Base-by-base conservation (phyloP, 1,140 invertebrate genomes). In the Papilio xuthus region DNA sequence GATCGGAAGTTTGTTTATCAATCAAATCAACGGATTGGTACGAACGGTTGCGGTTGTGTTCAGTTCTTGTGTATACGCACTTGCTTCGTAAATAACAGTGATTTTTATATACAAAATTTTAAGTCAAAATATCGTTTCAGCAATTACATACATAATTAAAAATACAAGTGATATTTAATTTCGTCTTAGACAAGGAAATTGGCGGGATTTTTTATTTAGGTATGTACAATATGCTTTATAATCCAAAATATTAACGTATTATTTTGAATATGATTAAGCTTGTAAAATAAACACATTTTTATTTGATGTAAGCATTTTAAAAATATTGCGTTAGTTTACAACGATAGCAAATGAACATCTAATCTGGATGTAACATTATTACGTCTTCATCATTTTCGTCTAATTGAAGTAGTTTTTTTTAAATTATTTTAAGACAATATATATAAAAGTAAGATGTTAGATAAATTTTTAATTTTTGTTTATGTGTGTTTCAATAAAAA, bases 1-100 rank as follows among this genome's bases (percentile, higher is more conserved):
- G 83, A 87, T 82, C 86, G 85, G 85, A 89, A 89, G 86, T 92
- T 90, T 93, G 92, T 92, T 93, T 93, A 92, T 91, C 90, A 91
- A 90, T 93, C 90, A 91, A 86, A 86, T 88, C 81, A 88, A 87
- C 88, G 77, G 79, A 87, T 78, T 80, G 74, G 82, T 80, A 78
- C 81, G 82, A 81, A 83, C 82, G 78, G 81, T 83, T 67, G 79
- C 80, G 81, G 81, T 83, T 69, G 81, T 76, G 83, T 84, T 79
- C 79, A 80, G 85, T 86, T 79, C 81, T 69, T 74, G 71, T 76
- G 76, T 32, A 82, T 60, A 82, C 82, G 82, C 79, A 80, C 81
- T 82, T 82, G 78, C 82, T 81, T 81, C 80, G 81, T 83, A 83
- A 84, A 84, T 84, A 78, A 80, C 83, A 81, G 82, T 81, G 42